These are phyloP conservation scores for Chrosomus eos DNA, from an alignment of 2,797 vertebrate genomes.

Conservation along the genomic window DNA sequence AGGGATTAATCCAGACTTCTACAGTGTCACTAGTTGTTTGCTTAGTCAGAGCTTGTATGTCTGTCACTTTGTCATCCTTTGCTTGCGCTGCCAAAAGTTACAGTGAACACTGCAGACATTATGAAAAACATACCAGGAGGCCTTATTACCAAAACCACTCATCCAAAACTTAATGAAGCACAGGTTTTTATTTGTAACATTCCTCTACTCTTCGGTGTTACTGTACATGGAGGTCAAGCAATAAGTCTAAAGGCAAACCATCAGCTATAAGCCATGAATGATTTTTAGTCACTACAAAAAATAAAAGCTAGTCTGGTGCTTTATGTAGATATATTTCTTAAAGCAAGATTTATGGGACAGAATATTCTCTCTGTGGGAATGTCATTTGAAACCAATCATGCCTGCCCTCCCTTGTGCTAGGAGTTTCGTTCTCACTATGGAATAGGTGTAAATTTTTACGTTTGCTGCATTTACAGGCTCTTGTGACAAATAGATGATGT, in stretches of 20 bases:
- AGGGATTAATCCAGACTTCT: slow-evolving; percentile 13
- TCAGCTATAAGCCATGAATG: background rate
- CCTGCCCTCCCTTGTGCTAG: slow-evolving; percentile 36
- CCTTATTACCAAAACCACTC: slow-evolving; percentile 65
- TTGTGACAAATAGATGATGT: slow-evolving; percentile 64
- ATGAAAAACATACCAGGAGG: slow-evolving; percentile 57
- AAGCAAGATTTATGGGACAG: slow-evolving; percentile 9
- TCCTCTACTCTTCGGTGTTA: slow-evolving; percentile 53
- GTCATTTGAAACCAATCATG: slow-evolving; percentile 35
- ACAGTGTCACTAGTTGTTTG: slow-evolving; percentile 12
- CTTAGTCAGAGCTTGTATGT: background rate
- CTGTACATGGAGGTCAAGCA: slow-evolving; percentile 61
- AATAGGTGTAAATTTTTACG: slow-evolving; percentile 61
- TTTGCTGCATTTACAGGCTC: slow-evolving; percentile 66
- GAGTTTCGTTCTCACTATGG: slow-evolving; percentile 59
- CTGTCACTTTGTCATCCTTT: slow-evolving; percentile 40
- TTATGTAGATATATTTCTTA: background rate
- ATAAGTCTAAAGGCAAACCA: slow-evolving; percentile 34
- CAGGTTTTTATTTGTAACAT: slow-evolving; percentile 54
- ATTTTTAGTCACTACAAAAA: background rate
- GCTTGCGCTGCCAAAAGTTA: slow-evolving; percentile 44
- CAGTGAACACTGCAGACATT: slow-evolving; percentile 45
- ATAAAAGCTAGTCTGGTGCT: background rate
- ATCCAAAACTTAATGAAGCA: slow-evolving; percentile 64
- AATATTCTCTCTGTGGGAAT: slow-evolving; percentile 8